Conservation (phyloP, 2,888 invertebrate genomes). For the Hydrotaea cyrtoneurina region DNA sequence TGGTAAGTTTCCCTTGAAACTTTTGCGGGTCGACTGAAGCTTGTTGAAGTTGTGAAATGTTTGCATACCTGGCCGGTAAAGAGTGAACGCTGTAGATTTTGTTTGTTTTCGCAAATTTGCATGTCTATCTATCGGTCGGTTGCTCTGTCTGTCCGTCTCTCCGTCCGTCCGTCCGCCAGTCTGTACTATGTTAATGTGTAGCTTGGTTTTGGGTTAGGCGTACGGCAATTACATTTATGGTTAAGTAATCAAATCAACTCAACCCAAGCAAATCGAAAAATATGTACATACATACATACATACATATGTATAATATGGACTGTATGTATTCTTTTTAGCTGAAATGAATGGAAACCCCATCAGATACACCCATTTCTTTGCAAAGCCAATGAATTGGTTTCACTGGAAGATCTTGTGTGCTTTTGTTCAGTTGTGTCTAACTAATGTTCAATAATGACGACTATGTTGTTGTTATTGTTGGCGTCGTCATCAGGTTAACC, state of each 20-base stretch:
- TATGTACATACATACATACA: too few relatives aligned
- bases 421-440: not conserved
- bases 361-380: constrained; percentile 39
- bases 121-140: not conserved
- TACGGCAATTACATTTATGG: constrained; percentile 62
- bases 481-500: not conserved
- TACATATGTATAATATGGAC: too few relatives aligned
- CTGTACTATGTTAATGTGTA: not conserved
- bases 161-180: not conserved
- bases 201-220: constrained; percentile 1
- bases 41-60: constrained; percentile 1
- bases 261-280: constrained; percentile 55
- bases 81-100: constrained; percentile 1
- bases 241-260: constrained; percentile 58
- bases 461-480: too few relatives aligned
- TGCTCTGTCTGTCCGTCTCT: not conserved
- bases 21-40: constrained; percentile 46
- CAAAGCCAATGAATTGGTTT: constrained; percentile 52
- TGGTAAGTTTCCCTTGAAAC: constrained; percentile 16
- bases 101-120: constrained; percentile 19
- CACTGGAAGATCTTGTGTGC: not conserved
- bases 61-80: constrained; percentile 5
- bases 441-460: not conserved
- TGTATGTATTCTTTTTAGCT: not conserved
- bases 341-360: not conserved